Evolutionary conservation across 2,888 invertebrate species (phyloP), one percentile per base, ranked within the genome.

Genomic region (Archips xylosteana): DNA sequence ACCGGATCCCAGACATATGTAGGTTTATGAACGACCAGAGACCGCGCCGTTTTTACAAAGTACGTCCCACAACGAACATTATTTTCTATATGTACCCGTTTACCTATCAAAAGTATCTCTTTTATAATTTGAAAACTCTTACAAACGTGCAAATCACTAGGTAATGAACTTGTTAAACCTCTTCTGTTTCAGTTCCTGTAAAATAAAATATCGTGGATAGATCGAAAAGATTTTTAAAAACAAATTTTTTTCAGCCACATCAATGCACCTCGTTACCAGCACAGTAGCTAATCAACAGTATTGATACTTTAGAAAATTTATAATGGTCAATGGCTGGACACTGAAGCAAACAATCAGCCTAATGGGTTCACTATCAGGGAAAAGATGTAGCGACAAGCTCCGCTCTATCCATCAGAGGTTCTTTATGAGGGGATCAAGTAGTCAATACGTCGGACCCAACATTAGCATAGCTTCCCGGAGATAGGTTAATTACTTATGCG

Each of bases 331-430:
- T 32, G 10, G 34, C 45, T 36, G 34, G 15, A 39, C 32, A 65
- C 34, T 42, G 13, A 42, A 34, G 23, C 12, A 59, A 57, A 39
- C 64, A 71, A 71, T 60, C 49, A 65, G 45, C 49, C 49, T 67
- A 67, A 67, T 67, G 45, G 42, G 9, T 54, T 54, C 34, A 51
- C 45, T 66, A 61, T 66, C 66, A 36, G 45, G 15, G 42, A 62
- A 45, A 66, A 39, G 39, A 71, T 66, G 15, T 36, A 71, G 60
- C 65, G 65, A 32, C 64, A 60, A 65, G 65, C 60, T 47, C 34
- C n/a, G 60, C 57, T 54, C 76, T 79, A 85, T 87, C 82, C 80
- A 84, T 86, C 85, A 86, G 79, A 77, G 75, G 70, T 73, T 76
- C 76, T 71, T 75, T 77, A 78, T 77, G 77, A 80, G 83, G 82